A percentile compares a stretch with the other conserved stretches of the same genome.
Evolutionary conservation across 1,140 invertebrate species (phyloP).

Genomic region (Metaphire vulgaris): DNA sequence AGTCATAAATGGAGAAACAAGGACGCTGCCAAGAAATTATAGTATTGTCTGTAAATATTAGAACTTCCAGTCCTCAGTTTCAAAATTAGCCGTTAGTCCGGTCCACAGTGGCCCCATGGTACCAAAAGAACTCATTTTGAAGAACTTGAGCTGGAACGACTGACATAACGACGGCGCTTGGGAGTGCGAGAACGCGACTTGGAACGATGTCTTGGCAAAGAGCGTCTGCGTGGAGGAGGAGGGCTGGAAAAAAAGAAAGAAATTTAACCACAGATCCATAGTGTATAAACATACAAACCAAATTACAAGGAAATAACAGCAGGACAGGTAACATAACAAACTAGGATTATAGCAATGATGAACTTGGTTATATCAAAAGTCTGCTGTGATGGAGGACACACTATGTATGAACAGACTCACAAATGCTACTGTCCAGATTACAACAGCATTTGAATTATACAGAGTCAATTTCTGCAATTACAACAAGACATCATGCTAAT

Average conservation of each 20-base stretch:
- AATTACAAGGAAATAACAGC: no score
- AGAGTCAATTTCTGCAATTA: not conserved
- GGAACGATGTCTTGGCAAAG: constrained; percentile 54
- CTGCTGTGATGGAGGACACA: not conserved
- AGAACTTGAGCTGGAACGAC: constrained; percentile 59
- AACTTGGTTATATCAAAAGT: not conserved
- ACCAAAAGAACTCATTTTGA: constrained; percentile 29
- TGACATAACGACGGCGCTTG: constrained; percentile 66
- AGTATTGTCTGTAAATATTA: no score
- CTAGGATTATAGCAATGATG: not conserved
- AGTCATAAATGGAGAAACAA: no score
- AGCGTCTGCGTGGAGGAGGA: constrained; percentile 58
- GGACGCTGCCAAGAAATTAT: no score
- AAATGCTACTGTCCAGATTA: not conserved
- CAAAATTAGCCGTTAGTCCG: no score
- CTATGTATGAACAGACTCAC: not conserved
- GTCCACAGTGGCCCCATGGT: no score
- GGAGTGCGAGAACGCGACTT: constrained; percentile 57
- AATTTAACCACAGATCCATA: not conserved
- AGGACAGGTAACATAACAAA: not conserved
- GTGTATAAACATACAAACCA: no score
- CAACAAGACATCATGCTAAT: not conserved
- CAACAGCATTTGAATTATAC: not conserved
- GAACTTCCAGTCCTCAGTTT: no score
- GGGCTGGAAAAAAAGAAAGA: constrained; percentile 31